Evolutionary conservation across 2,113 vertebrate genomes (phyloP), one percentile per base, ranked within the genome.

Genomic region (Syrrhaptes paradoxus): DNA sequence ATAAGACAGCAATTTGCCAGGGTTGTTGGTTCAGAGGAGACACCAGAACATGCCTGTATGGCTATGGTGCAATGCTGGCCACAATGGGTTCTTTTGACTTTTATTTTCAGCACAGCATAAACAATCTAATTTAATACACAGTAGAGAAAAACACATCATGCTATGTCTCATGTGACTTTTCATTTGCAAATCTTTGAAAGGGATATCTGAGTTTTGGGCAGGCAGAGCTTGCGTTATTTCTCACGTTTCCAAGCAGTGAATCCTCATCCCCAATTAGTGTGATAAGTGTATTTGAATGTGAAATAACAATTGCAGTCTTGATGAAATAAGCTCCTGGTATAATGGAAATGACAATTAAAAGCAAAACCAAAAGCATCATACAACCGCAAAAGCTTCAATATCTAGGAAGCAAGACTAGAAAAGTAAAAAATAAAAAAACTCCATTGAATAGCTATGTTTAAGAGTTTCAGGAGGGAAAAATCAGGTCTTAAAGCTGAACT

Each of bases 271-370:
- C 90, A 84, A 71, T 86, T 82, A 96, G 83, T 43, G 66, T 70
- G 90, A 89, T 93, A 95, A 94, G 58, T 90, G 76, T 78, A 61
- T 96, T 89, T 95, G 72, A 90, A 86, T 78, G 73, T 55, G 62
- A 90, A 95, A 65, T 66, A 88, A 79, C 80, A 92, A 59, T 43
- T 79, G 70, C 62, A 55, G 83, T 52, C 65, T 67, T 57, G 58
- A 41, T 58, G 70, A 89, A 71, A 75, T 32, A 92, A 93, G 70
- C 66, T 89, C 25, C 46, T 54, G 26, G 13, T 91, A 49, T 76
- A 96, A 94, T 57, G 28, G 52, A 82, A 94, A 85, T 57, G 58
- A 17, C 78, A 88, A 83, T 84, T 81, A 95, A 90, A 94, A 75
- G 73, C 38, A 68, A 86, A 94, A 90, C 2, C 48, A 85, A 89